phyloP scores from a whole-genome alignment of 2,113 vertebrate species.

The Apeltes quadracus region DNA sequence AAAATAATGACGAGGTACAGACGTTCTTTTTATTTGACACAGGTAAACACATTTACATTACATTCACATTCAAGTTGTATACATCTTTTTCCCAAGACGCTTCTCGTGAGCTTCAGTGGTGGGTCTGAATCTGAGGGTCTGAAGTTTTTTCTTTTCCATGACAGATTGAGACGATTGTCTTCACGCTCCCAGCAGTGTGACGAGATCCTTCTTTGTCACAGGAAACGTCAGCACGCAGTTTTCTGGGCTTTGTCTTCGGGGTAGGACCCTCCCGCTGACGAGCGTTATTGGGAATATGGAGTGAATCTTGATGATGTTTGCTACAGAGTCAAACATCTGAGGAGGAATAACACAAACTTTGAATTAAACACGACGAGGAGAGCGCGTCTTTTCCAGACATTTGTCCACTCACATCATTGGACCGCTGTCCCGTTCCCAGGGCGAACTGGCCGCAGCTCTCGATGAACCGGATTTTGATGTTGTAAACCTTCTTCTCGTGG shows the following conservation, averaged over 20 bases:
- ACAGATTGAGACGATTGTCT: neutral
- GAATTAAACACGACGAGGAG: neutral
- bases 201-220: conserved; percentile 63
- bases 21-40: conserved; percentile 8
- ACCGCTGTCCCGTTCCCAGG: conserved; percentile 86
- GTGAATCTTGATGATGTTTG: conserved; percentile 90
- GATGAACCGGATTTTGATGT: conserved; percentile 90
- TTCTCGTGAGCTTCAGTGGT: neutral
- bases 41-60: neutral
- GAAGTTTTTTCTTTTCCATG: neutral
- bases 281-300: conserved; percentile 85
- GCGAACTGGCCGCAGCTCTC: conserved; percentile 80
- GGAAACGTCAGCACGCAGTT: conserved; percentile 84
- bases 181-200: conserved; percentile 49
- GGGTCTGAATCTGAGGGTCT: too few relatives aligned
- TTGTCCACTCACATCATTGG: conserved; percentile 82
- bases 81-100: too few relatives aligned
- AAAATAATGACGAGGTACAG: neutral
- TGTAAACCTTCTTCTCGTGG: conserved; percentile 87
- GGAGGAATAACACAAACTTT: conserved; percentile 19
- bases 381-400: neutral
- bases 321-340: conserved; percentile 88
- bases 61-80: too few relatives aligned
- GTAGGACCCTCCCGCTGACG: conserved; percentile 83
- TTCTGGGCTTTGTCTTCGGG: conserved; percentile 56